These are phyloP conservation scores for Cheilosia impressa DNA, from an alignment of 2,888 invertebrate genomes.

Conservation along the genomic window DNA sequence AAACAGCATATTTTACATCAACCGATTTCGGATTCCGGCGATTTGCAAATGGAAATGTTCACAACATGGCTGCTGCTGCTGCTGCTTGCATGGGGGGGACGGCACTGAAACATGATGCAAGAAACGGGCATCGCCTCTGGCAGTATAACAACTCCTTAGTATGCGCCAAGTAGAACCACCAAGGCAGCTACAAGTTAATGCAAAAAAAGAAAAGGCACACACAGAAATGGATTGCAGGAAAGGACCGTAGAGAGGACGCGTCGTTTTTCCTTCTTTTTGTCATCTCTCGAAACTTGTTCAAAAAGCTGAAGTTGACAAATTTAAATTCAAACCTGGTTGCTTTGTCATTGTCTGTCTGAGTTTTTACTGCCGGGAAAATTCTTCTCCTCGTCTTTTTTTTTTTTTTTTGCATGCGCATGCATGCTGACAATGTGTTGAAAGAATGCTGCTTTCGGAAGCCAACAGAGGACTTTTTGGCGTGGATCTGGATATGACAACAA, in stretches of 20 bases:
- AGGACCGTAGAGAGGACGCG: conserved; percentile 21
- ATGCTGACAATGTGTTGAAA: conserved; percentile 70
- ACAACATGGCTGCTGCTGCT: conserved; percentile 61
- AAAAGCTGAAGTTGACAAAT: conserved; percentile 75
- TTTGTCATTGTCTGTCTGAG: conserved; percentile 73
- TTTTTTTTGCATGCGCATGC: conserved; percentile 63
- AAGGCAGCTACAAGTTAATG: conserved; percentile 71
- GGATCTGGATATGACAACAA: conserved; percentile 61
- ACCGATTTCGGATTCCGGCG: conserved; percentile 75
- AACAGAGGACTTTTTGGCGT: conserved; percentile 10
- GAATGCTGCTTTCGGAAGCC: conserved; percentile 64
- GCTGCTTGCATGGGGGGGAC: neutral
- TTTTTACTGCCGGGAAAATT: conserved; percentile 49
- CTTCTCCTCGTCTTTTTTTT: conserved; percentile 31
- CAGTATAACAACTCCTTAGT: conserved; percentile 72
- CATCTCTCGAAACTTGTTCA: conserved; percentile 68
- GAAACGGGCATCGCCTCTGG: conserved; percentile 57
- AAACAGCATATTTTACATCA: conserved; percentile 75
- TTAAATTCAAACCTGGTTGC: conserved; percentile 75
- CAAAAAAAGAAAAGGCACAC: conserved; percentile 2
- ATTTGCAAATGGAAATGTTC: conserved; percentile 76
- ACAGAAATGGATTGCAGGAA: conserved; percentile 32
- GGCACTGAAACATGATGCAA: conserved; percentile 22
- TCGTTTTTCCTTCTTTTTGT: conserved; percentile 32
- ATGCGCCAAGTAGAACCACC: conserved; percentile 66